Evolutionary conservation across 2,113 vertebrate species (phyloP), one percentile per base, ranked within the genome.

Genomic region (Cyanoramphus novaezelandiae): DNA sequence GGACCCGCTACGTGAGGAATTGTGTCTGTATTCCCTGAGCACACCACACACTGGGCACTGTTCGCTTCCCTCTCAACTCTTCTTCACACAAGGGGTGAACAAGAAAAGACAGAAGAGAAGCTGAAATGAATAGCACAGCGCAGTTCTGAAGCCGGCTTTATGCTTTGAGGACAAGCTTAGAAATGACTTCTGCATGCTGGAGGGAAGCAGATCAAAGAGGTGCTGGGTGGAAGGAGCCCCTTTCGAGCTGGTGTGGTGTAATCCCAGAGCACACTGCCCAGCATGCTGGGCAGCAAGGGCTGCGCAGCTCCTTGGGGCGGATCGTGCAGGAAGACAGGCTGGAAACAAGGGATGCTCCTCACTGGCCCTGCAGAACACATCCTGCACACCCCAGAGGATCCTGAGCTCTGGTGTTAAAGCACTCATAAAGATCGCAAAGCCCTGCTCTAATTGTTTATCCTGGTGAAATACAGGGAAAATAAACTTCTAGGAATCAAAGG

Each of bases 361-460:
- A 19, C 1, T 7, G 2, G 46, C 29, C 1, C 7, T 19, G 50
- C 52, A 27, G 41, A 33, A 6, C 3, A 2, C 44, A 65, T 5
- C 44, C 82, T 35, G 53, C 31, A 6, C 2, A 1, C 15, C 25
- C 29, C 7, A 1, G 27, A 28, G 52, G n/a, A 21, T 39, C 49
- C 63, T 2, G 14, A 41, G 75, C 17, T 29, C 92, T 25, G 69
- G 50, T 43, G 50, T 31, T 67, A 28, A 71, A 72, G 39, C 41
- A 8, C 59, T 86, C n/a, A 24, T 7, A 28, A 64, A 55, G 72
- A 20, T 15, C 7, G 39, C 63, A 33, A 76, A 87, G 91, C 83
- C 49, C 68, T 39, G 43, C 67, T 65, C 28, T 28, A 28, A 65
- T 41, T 33, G 79, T 35, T 76, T 21, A 0, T 31, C 72, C 50